Evolutionary conservation across 2,888 invertebrate genomes (phyloP).

Genomic region (Lacanobia oleracea): DNA sequence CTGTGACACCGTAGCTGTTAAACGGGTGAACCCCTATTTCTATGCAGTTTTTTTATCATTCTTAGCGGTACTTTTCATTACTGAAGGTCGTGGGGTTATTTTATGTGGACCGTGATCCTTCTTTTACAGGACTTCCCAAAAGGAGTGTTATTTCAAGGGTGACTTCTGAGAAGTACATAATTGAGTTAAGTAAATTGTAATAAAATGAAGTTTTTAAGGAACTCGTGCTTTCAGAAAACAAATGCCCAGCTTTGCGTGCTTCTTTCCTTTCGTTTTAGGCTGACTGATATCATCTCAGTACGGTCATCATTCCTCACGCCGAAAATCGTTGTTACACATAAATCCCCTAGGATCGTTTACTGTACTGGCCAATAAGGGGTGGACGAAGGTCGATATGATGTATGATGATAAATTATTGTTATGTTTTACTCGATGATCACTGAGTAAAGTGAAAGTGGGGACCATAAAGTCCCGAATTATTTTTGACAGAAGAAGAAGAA

Average conservation of each 20-base stretch:
- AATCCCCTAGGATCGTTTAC: conserved; percentile 27
- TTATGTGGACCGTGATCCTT: no score
- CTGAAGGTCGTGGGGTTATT: no score
- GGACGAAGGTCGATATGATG: conserved; percentile 8
- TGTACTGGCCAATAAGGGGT: conserved; percentile 21
- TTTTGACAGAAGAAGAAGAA: no score
- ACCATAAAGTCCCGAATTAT: no score
- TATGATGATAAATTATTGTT: conserved; percentile 37
- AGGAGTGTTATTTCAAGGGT: background rate
- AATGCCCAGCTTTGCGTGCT: no score
- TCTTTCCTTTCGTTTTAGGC: no score
- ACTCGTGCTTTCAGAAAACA: background rate
- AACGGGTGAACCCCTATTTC: no score
- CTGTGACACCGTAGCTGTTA: no score
- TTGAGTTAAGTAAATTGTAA: no score
- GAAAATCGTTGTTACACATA: conserved; percentile 4
- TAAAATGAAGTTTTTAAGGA: background rate
- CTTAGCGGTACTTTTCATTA: no score
- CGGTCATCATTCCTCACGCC: conserved; percentile 17
- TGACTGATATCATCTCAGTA: background rate
- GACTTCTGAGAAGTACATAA: background rate
- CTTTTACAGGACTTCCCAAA: no score
- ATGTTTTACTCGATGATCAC: background rate
- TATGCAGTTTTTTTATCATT: no score
- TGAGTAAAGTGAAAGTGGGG: background rate